Conservation (phyloP, 2,797 vertebrate species). For the Peromyscus nudipes region DNA sequence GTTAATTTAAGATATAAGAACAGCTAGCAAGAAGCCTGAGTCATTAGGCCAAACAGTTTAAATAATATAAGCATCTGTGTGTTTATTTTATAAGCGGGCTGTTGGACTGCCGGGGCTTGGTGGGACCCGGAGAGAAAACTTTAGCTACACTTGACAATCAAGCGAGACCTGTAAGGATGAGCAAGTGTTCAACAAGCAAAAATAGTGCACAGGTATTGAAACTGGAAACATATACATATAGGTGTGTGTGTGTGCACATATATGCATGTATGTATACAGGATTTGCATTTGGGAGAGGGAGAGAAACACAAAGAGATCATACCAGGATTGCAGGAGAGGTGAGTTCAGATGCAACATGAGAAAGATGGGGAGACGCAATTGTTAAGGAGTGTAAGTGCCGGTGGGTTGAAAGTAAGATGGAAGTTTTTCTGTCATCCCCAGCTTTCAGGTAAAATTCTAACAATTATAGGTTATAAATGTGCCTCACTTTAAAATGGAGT, state of each 20-base stretch:
- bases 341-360: neutral
- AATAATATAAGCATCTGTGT: no score
- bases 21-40: no score
- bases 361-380: neutral
- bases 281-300: neutral
- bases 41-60: no score
- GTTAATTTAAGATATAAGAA: no score
- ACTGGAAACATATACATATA: neutral
- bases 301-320: neutral
- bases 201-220: neutral
- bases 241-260: no score
- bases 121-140: no score
- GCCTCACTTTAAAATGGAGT: neutral
- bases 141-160: neutral
- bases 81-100: no score
- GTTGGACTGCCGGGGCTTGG: no score
- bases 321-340: neutral
- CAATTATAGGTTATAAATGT: neutral
- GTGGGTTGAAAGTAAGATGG: neutral
- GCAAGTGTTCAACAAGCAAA: slow-evolving; percentile 29
- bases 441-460: slow-evolving; percentile 47
- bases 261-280: neutral
- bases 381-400: neutral
- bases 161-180: neutral
- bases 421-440: neutral